Evolutionary conservation across 2,113 vertebrate species (phyloP).

Genomic region (Oncorhynchus clarkii): DNA sequence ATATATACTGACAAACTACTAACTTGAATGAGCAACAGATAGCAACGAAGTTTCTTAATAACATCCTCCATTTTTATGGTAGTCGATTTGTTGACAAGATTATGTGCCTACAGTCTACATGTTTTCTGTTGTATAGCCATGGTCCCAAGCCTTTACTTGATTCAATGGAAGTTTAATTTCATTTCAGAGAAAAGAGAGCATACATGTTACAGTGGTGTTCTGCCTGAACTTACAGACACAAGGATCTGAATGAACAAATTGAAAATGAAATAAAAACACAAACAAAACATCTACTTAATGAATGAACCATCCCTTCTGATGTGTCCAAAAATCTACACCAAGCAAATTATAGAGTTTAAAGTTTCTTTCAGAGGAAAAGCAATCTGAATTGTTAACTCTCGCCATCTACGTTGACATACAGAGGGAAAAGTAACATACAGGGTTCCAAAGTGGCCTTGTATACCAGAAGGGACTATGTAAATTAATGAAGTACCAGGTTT

Average conservation of each 20-base stretch:
- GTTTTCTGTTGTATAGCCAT: background rate
- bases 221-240: background rate
- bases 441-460: no score
- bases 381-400: no score
- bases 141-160: background rate
- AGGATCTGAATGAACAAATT: background rate
- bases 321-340: no score
- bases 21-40: slow-evolving; percentile 70
- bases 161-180: background rate
- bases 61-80: slow-evolving; percentile 21
- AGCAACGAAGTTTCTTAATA: slow-evolving; percentile 54
- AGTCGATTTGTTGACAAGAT: no score
- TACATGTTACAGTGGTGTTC: background rate
- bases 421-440: no score
- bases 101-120: no score
- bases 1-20: slow-evolving; percentile 63
- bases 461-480: background rate
- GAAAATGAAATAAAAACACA: background rate
- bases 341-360: no score
- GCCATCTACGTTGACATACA: no score
- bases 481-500: background rate
- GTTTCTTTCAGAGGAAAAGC: no score
- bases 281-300: background rate
- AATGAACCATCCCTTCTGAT: no score
- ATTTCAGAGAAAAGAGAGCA: background rate